Evolutionary conservation across 2,888 invertebrate species (phyloP).

Genomic region (Rotaria socialis): DNA sequence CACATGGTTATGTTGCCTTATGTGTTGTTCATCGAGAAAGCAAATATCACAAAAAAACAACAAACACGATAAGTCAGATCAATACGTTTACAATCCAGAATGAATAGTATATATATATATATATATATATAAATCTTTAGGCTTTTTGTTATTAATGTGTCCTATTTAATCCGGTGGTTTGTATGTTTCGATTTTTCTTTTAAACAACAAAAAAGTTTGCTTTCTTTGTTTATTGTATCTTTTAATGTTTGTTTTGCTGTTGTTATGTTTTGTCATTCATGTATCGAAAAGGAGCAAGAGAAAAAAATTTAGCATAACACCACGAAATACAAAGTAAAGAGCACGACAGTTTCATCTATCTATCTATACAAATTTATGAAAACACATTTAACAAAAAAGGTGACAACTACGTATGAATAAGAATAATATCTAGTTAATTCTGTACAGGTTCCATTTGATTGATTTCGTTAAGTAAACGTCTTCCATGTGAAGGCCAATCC

Average conservation of each 20-base stretch:
- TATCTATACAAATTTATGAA: constrained; percentile 2
- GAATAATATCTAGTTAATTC: background rate
- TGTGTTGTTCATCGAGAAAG: background rate
- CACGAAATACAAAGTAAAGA: background rate
- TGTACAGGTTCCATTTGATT: background rate
- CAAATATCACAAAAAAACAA: background rate
- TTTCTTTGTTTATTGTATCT: background rate
- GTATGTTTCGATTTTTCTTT: background rate
- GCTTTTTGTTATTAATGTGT: background rate
- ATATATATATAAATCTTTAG: too few species aligned
- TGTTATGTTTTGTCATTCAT: background rate
- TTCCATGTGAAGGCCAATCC: background rate
- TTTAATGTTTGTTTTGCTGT: background rate
- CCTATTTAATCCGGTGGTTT: background rate
- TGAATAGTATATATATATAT: background rate
- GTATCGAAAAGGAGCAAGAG: background rate
- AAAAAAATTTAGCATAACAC: background rate
- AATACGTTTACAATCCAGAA: background rate
- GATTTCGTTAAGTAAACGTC: background rate
- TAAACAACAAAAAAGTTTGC: background rate
- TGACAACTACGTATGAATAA: background rate
- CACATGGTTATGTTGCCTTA: background rate
- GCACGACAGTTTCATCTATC: background rate
- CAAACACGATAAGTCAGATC: background rate
- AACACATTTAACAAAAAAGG: background rate